A percentile compares a stretch with the other conserved stretches of the same genome.
phyloP scores from a whole-genome alignment of 2,888 invertebrate species.

The Tetranychus truncatus region DNA sequence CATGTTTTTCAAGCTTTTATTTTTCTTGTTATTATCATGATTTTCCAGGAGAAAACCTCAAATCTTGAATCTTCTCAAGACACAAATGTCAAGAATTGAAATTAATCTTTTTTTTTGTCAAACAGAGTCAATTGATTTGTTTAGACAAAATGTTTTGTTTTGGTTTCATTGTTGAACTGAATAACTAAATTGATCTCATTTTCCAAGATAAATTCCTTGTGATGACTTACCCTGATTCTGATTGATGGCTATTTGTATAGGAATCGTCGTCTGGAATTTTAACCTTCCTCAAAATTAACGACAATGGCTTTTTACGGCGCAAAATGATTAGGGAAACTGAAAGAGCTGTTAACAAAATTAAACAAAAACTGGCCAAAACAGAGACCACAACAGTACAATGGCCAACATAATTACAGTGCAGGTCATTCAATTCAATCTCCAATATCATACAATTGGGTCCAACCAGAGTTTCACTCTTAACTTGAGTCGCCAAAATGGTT shows the following conservation, averaged over 20 bases:
- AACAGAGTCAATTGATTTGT: no score
- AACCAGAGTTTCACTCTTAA: neutral
- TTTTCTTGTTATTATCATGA: no score
- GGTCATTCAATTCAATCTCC: neutral
- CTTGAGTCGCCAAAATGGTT: neutral
- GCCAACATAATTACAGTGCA: conserved; percentile 2
- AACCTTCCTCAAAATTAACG: neutral
- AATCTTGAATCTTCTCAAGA: no score
- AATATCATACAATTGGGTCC: conserved; percentile 3
- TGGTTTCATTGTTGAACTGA: no score
- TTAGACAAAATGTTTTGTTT: no score
- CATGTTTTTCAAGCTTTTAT: no score
- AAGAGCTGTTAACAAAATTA: neutral
- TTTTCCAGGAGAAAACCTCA: no score
- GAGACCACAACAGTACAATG: neutral
- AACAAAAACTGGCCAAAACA: conserved; percentile 5
- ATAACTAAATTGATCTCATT: no score
- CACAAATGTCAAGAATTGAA: no score
- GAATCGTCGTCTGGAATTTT: neutral
- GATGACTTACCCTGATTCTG: neutral
- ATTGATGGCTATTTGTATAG: neutral
- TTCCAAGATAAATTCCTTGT: no score
- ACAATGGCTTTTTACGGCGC: neutral
- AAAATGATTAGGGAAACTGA: neutral
- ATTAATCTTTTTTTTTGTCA: no score